Evolutionary conservation across 2,113 vertebrate genomes (phyloP).

Genomic region (Anguilla japonica): DNA sequence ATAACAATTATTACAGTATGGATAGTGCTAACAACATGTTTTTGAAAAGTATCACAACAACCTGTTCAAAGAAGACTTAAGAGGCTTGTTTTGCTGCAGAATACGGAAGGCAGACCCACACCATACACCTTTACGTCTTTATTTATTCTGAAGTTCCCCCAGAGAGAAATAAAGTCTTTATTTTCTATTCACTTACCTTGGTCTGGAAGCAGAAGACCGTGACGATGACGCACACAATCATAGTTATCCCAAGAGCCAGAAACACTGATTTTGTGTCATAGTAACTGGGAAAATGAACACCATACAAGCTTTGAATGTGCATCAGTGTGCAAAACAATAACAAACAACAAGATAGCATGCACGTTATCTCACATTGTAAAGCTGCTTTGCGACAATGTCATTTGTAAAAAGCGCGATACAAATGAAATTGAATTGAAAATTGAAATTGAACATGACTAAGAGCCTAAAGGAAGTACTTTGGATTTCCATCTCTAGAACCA

Average conservation of each 20-base stretch:
- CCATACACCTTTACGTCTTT: not conserved
- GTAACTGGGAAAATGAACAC: constrained; percentile 65
- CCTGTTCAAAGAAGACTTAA: constrained; percentile 25
- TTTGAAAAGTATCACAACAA: too few relatives aligned
- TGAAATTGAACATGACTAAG: not conserved
- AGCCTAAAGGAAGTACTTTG: not conserved
- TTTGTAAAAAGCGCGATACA: not conserved
- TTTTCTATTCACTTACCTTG: constrained; percentile 73
- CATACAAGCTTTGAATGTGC: not conserved
- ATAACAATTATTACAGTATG: constrained; percentile 41
- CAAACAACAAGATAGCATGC: not conserved
- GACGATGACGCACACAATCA: constrained; percentile 81
- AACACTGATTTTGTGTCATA: constrained; percentile 82
- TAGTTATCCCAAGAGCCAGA: constrained; percentile 84
- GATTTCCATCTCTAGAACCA: not conserved
- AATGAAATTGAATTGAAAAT: not conserved
- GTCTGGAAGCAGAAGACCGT: constrained; percentile 98
- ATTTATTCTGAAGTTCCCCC: too few relatives aligned
- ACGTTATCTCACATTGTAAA: not conserved
- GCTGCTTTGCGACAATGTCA: not conserved
- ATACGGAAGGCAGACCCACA: constrained; percentile 38
- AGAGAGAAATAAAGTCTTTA: too few relatives aligned
- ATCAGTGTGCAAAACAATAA: not conserved
- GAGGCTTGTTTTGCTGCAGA: constrained; percentile 64
- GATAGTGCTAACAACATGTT: constrained; percentile 36